Conservation (phyloP, 2,113 vertebrate species). For the Charina bottae region DNA sequence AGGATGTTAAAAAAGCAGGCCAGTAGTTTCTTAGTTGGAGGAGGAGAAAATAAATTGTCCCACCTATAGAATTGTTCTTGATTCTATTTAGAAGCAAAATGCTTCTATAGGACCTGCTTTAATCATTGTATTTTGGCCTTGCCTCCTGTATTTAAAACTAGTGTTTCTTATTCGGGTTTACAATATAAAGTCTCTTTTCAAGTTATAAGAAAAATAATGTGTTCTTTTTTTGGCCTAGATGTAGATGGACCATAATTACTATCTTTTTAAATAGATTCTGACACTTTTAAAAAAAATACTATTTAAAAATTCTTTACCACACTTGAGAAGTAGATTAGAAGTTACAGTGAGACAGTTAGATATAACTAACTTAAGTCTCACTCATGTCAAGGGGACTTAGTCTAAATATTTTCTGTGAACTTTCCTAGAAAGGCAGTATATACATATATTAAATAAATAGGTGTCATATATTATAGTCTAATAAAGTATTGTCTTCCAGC, state of each 20-base stretch:
- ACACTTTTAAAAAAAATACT: too few species aligned
- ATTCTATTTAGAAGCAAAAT: background rate
- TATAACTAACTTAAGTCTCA: background rate
- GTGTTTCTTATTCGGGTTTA: background rate
- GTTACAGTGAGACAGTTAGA: background rate
- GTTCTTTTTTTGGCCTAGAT: background rate
- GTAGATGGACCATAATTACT: background rate
- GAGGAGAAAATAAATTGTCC: background rate
- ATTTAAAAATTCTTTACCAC: background rate
- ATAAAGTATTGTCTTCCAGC: background rate
- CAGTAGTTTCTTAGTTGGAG: background rate
- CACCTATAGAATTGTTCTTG: background rate
- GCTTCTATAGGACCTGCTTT: background rate
- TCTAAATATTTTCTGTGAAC: too few species aligned
- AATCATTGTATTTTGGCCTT: background rate
- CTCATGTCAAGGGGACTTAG: too few species aligned
- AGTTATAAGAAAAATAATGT: background rate
- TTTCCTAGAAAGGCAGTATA: background rate
- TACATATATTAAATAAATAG: background rate
- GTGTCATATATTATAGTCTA: background rate
- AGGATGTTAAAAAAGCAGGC: background rate
- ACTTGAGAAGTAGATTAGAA: background rate
- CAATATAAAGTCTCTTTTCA: background rate
- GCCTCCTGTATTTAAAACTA: background rate
- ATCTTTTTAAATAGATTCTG: background rate